These are phyloP conservation scores for Beris morrisii DNA, from an alignment of 2,888 invertebrate genomes.

Conservation along the genomic window DNA sequence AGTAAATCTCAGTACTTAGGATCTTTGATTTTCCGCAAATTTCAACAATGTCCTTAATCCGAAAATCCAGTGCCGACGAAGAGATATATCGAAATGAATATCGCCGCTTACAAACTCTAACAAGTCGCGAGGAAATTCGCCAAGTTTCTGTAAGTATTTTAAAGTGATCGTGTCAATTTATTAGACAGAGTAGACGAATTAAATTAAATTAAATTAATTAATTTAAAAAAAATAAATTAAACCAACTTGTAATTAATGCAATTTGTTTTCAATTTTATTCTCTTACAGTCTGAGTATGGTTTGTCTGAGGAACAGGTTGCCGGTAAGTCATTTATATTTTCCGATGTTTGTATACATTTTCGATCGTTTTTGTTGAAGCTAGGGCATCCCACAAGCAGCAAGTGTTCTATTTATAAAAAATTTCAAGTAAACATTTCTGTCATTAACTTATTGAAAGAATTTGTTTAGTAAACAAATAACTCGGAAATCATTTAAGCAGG, in stretches of 20 bases:
- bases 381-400: neutral
- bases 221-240: no score
- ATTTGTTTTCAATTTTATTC: conserved; percentile 9
- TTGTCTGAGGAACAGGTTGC: conserved; percentile 87
- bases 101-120: conserved; percentile 66
- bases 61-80: conserved; percentile 43
- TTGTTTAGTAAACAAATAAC: conserved; percentile 18
- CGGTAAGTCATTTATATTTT: conserved; percentile 58
- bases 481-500: no score
- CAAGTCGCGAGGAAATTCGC: conserved; percentile 68
- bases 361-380: conserved; percentile 16
- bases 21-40: neutral
- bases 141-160: conserved; percentile 67
- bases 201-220: conserved; percentile 1
- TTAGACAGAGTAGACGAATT: neutral
- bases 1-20: neutral
- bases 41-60: conserved; percentile 14
- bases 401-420: conserved; percentile 13
- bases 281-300: conserved; percentile 76
- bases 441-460: neutral
- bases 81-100: conserved; percentile 70
- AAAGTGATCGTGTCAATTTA: conserved; percentile 2
- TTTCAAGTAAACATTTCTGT: conserved; percentile 4
- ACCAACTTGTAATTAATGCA: no score
- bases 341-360: neutral